A percentile compares a stretch with the other conserved stretches of the same genome.
Conservation (phyloP, 2,888 invertebrate species). For the Rutpela maculata region DNA sequence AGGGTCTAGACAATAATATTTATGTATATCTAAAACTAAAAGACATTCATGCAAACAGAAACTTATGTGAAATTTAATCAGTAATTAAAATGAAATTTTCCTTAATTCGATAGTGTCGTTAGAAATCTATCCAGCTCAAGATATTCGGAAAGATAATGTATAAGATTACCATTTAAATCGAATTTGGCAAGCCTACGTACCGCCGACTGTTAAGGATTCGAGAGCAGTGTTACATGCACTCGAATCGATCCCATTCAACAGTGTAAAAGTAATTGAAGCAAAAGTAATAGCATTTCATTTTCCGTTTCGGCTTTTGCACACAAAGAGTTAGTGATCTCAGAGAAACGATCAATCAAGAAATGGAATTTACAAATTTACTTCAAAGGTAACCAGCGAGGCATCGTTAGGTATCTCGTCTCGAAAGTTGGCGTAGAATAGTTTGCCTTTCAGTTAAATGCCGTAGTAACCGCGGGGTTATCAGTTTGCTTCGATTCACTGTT, state of each 20-base stretch:
- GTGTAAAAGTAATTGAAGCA: constrained; percentile 26
- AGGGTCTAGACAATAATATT: too few relatives aligned
- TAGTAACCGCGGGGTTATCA: constrained; percentile 39
- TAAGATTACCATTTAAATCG: too few relatives aligned
- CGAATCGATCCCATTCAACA: background rate
- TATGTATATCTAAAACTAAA: too few relatives aligned
- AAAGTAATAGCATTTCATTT: constrained; percentile 9
- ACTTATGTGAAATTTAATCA: too few relatives aligned
- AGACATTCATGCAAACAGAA: too few relatives aligned
- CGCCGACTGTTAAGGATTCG: background rate
- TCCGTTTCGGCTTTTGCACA: constrained; percentile 2
- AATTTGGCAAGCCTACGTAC: background rate
- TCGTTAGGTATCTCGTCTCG: constrained; percentile 21
- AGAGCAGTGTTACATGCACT: background rate
- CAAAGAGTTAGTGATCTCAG: constrained; percentile 29
- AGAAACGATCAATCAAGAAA: constrained; percentile 20
- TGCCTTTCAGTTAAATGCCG: constrained; percentile 42
- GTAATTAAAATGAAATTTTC: too few relatives aligned
- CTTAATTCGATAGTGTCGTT: too few relatives aligned
- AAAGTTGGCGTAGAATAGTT: constrained; percentile 39
- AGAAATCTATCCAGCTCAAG: too few relatives aligned
- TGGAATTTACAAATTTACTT: constrained; percentile 36
- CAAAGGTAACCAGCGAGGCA: constrained; percentile 31
- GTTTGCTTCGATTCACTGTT: constrained; percentile 37
- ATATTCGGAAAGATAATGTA: too few relatives aligned